Evolutionary conservation across 2,888 invertebrate genomes (phyloP), one percentile per base, ranked within the genome.

Genomic region (Ptycholaimellus sp.): DNA sequence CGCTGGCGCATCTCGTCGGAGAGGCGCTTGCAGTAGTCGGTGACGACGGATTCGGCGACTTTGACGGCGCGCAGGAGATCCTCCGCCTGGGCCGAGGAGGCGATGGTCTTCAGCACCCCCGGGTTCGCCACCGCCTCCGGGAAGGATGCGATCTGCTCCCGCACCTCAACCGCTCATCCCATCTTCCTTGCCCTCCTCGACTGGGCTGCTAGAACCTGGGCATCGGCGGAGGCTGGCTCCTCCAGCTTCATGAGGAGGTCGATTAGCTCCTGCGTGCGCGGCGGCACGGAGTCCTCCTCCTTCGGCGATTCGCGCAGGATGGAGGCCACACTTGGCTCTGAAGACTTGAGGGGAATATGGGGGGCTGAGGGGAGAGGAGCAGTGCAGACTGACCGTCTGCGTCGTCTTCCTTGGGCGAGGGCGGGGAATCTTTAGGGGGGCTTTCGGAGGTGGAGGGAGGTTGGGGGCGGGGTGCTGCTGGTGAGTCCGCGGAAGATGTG

Each of bases 141-240:
- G 23, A 41, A 48, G 4, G 40, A 21, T 18, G 47, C 47, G 18
- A 47, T 36, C 18, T 38, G 29, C 23, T 43, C 38, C 17, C 47
- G 46, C 30, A 34, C 45, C 35, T 27, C 27, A 38, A 25, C 7
- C 19, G 21, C 35, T 36, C 35, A 14, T 32, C 22, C 17, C 22
- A 16, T 17, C 11, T n/a, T 13, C 35, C 21, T 2, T 34, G 14
- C 21, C 35, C 18, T 9, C 21, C n/a, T 20, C 33, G 16, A 5
- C 37, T 34, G n/a, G 35, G n/a, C n/a, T 36, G 13, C 37, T 37
- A 35, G 11, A 17, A 13, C 11, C 17, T 46, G 46, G 22, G 46
- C 45, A 33, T 54, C 52, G 6, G 50, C 46, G 16, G 50, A 50
- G 9, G 54, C 46, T 6, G 53, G 50, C 25, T 51, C 48, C 27